A percentile compares a stretch with the other conserved stretches of the same genome.
These are phyloP conservation scores for Typhlomys cinereus DNA, from an alignment of 2,113 vertebrate genomes.

Conservation along the genomic window DNA sequence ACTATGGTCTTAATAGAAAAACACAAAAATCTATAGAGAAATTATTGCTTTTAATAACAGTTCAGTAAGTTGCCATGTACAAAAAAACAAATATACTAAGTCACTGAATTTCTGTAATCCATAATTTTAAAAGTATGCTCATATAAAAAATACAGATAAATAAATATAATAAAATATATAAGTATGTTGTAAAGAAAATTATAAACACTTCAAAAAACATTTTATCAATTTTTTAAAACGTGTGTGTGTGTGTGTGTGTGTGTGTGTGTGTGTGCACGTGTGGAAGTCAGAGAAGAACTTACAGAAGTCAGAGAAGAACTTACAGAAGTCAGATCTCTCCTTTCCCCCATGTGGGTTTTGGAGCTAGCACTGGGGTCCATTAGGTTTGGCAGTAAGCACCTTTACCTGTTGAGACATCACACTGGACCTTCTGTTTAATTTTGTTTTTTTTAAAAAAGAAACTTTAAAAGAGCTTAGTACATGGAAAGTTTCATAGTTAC, in stretches of 20 bases:
- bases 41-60: slow-evolving; percentile 52
- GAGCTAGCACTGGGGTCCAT: no score
- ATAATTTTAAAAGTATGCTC: not conserved
- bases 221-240: not conserved
- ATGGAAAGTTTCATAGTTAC: not conserved
- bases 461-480: slow-evolving; percentile 22
- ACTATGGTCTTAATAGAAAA: not conserved
- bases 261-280: no score
- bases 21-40: slow-evolving; percentile 49
- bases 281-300: no score
- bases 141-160: not conserved
- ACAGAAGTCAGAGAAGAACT: no score
- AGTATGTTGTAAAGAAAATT: not conserved
- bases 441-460: no score
- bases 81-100: slow-evolving; percentile 20
- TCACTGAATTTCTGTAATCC: slow-evolving; percentile 21
- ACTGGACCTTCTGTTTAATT: no score
- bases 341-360: no score
- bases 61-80: not conserved
- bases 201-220: slow-evolving; percentile 4
- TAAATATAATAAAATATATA: slow-evolving; percentile 30
- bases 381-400: no score
- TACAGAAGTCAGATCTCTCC: no score
- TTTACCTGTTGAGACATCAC: no score
- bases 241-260: no score